Base-by-base conservation (phyloP, 2,888 invertebrate species). In the Phalera bucephala region DNA sequence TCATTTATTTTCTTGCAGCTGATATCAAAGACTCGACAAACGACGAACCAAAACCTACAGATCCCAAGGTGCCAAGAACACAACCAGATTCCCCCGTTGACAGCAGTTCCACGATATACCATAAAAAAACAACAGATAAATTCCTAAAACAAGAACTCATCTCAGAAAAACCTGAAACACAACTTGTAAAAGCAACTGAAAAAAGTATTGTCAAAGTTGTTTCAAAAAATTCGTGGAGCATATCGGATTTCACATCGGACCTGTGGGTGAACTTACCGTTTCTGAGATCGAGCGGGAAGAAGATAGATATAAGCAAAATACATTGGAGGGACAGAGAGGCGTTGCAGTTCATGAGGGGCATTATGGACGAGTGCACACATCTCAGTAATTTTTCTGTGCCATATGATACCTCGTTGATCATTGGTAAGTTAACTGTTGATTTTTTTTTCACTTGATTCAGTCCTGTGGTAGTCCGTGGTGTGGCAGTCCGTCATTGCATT, bases 291-390 rank as follows among this genome's bases (percentile, higher is more conserved):
- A 72, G 62, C 20, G 80, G 66, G 45, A 89, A 68, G 56, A 89
- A 88, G 72, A 91, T 91, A 72, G 91, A 92, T 57, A 91, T 91
- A 61, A 86, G 80, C 33, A 91, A 92, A 69, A 92, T 92, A 35
- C 94, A 94, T 55, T 93, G 93, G 92, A 91, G 94, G 52, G 94
- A 95, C 72, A 92, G 93, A 57, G 96, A 97, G 79, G 95, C 96
- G 0, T 62, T 96, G 35, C 95, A 96, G 83, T 98, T 99, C 72
- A 99, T 99, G 99, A 91, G 96, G 31, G 98, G 98, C 0, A 94
- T 99, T 55, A 99, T 99, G 99, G 99, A 99, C 72, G 98, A 99
- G 79, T 99, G 98, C 75, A 99, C 99, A 0, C 98, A 99, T 85
- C 89, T 99, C 23, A 96, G 94, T 52, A 98, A 99, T 82, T 99